Conservation (phyloP, 2,113 vertebrate genomes). For the Oncorhynchus keta region DNA sequence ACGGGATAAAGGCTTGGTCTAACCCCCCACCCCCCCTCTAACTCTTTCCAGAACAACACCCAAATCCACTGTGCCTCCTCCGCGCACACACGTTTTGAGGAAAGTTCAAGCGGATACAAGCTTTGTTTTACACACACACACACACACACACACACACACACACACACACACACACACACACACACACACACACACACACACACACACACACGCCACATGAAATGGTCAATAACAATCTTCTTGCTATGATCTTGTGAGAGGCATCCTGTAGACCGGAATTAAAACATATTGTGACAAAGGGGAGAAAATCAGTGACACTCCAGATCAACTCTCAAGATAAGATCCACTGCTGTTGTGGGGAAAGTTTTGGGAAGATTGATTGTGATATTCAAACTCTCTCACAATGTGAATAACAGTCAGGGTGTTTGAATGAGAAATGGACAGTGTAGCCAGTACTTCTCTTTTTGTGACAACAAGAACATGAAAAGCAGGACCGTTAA, state of each 20-base stretch:
- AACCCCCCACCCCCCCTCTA: constrained; percentile 90
- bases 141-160: no score
- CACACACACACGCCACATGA: not conserved
- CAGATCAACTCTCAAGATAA: not conserved
- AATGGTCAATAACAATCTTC: not conserved
- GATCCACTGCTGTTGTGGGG: not conserved
- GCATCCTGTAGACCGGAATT: no score
- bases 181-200: no score
- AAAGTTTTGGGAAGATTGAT: not conserved
- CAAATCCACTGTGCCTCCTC: constrained; percentile 42
- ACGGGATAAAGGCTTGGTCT: constrained; percentile 76
- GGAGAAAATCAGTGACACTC: not conserved
- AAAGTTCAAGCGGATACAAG: not conserved
- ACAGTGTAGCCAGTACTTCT: not conserved
- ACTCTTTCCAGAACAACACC: constrained; percentile 75
- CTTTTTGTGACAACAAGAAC: no score
- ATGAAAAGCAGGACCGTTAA: no score
- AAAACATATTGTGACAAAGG: not conserved
- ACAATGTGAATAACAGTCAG: not conserved
- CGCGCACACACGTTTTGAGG: constrained; percentile 30
- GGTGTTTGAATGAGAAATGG: not conserved
- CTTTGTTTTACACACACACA: not conserved
- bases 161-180: no score
- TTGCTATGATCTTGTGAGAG: not conserved
- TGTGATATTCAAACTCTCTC: not conserved